Base-by-base conservation (phyloP, 2,888 invertebrate species). In the Brenthis daphne region DNA sequence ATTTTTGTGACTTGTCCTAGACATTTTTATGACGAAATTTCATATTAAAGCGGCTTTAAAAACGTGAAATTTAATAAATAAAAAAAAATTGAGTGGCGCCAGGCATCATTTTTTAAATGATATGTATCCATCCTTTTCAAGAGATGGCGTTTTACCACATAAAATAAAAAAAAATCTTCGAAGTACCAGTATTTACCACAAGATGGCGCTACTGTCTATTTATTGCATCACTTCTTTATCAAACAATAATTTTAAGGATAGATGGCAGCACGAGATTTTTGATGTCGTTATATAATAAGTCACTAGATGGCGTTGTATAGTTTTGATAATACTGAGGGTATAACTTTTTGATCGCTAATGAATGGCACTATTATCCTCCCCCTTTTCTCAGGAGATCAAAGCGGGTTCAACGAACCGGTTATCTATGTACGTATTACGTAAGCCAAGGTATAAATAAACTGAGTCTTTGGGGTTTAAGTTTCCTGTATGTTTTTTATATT, bases 371-470 rank as follows among this genome's bases (percentile, higher is more conserved):
- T 51, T 13, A 43, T 37, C 43, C 53, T 63, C 63, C 50, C 63
- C 61, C 63, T 14, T 16, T 63, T 63, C 63, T 63, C 37, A 37
- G 37, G 43, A 63, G 63, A 63, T 63, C 54, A 63, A 63, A 37
- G 63, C 12, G 53, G 16, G 61, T 63, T 43, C 63, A 63, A 63
- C 20, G 63, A 63, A 63, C 53, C 63, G 63, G 37, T 63, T 54
- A 43, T 11, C 37, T 43, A 29, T 4, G 29, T 29, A 43, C 11
- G 8, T 6, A 37, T 37, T 43, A 63, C 54, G 63, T 63, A 63
- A 63, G 63, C 54, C 14, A n/a, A 54, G 43, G 16, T 33, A 53
- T 29, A 24, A 50, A 33, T 54, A 54, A 37, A 53, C 53, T 8
- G 37, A 16, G n/a, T 16, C 53, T 53, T 63, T 37, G 20, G 16